Evolutionary conservation across 2,888 invertebrate species (phyloP), one percentile per base, ranked within the genome.

Genomic region (Holacanthella duospinosa): DNA sequence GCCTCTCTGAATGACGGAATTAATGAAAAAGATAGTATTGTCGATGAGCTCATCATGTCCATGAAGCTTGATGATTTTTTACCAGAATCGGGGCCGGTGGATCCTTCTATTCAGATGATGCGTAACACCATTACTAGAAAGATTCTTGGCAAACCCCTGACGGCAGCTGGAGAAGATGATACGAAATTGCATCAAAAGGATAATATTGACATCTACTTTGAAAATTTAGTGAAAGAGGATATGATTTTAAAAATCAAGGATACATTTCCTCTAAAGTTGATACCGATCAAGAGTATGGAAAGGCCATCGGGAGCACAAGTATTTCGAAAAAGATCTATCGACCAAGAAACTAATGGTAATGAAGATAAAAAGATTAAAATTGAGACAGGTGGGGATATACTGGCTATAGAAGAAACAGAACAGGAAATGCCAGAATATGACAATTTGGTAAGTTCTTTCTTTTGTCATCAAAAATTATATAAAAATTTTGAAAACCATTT

Each of bases 1-100:
- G 12, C 12, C 4, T 9, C 48, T 21, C 9, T 12, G 16, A 64
- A 57, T n/a, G 62, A 63, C 24, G 55, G 36, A 12, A n/a, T 66
- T 2, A 63, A 25, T 26, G 63, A 61, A 21, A 65, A 71, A 29
- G 72, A 71, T 43, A 60, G 55, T 21, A 29, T 71, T 9, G 67
- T 72, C 19, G 70, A 71, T 61, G 59, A 71, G 43, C 56, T 72
- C 21, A 72, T 72, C 25, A 21, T 19, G 2, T n/a, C 55, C 0
- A 64, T 59, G 26, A 53, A 63, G 4, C 43, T 70, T 0, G 59
- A 63, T 9, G 56, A 56, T 6, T 70, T 66, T 59, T 9, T 53
- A 43, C 70, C 70, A 1, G 19, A 21, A 9, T 56, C 57, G 6
- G 72, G 72, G 0, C 72, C 72, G 0, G 59, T 60, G 36, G 68